Conservation (phyloP, 2,797 vertebrate species). For the Philypnodon macrostomus region DNA sequence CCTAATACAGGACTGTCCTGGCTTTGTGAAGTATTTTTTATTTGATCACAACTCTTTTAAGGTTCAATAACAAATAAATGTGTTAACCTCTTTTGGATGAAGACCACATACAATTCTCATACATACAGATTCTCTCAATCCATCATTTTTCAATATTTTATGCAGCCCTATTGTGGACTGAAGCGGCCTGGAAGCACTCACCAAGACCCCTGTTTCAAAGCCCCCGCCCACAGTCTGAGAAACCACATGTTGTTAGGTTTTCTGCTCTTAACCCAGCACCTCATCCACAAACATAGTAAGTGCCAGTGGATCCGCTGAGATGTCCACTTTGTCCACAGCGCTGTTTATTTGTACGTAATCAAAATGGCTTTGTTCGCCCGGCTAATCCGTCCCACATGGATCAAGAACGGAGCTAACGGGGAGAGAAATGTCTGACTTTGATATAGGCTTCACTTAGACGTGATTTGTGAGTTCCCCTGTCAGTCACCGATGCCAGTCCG, state of each 20-base stretch:
- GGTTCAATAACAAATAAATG: too few species aligned
- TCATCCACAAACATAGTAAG: slow-evolving; percentile 54
- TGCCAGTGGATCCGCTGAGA: slow-evolving; percentile 60
- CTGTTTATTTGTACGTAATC: slow-evolving; percentile 72
- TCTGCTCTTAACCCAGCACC: slow-evolving; percentile 13
- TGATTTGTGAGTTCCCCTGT: slow-evolving; percentile 49
- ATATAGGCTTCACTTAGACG: slow-evolving; percentile 42
- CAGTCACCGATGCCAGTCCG: slow-evolving; percentile 28
- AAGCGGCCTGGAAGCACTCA: background rate
- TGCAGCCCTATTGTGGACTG: background rate
- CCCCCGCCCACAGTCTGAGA: slow-evolving; percentile 8
- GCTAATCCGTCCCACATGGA: slow-evolving; percentile 72
- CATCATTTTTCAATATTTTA: too few species aligned
- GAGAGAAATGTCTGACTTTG: slow-evolving; percentile 46
- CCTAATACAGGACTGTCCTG: too few species aligned
- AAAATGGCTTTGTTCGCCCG: slow-evolving; percentile 59
- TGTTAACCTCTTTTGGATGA: too few species aligned
- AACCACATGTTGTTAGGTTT: slow-evolving; percentile 35
- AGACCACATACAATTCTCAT: too few species aligned
- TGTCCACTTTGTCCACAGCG: slow-evolving; percentile 45
- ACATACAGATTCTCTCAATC: too few species aligned
- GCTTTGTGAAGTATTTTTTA: too few species aligned
- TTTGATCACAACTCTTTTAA: too few species aligned
- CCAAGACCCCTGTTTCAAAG: background rate
- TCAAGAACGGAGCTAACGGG: slow-evolving; percentile 18